phyloP scores from a whole-genome alignment of 1,140 invertebrate genomes.

The Listronotus oregonensis region DNA sequence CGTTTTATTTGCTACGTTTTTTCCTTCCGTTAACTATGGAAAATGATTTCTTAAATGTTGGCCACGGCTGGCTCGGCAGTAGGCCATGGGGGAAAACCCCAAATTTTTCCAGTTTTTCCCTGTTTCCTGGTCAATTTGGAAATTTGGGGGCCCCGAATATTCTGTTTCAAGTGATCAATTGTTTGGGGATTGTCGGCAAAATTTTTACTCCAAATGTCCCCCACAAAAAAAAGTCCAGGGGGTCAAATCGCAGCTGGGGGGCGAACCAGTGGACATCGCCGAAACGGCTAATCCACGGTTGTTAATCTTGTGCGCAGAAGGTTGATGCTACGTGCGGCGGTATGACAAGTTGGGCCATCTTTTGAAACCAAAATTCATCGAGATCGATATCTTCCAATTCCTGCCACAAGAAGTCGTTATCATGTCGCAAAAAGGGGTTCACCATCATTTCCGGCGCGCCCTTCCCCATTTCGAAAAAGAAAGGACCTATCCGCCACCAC shows the following conservation, averaged over 20 bases:
- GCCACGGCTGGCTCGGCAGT: slow-evolving; percentile 13
- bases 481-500: slow-evolving; percentile 36
- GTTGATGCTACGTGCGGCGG: slow-evolving; percentile 21
- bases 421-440: slow-evolving; percentile 35
- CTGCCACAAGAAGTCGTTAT: slow-evolving; percentile 34
- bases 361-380: slow-evolving; percentile 42
- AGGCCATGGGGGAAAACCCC: slow-evolving; percentile 1
- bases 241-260: slow-evolving; percentile 54
- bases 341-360: slow-evolving; percentile 39
- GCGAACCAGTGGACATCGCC: slow-evolving; percentile 49
- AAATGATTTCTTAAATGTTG: too few relatives aligned
- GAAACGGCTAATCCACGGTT: slow-evolving; percentile 22
- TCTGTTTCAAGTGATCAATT: slow-evolving; percentile 9
- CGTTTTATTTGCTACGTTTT: too few relatives aligned
- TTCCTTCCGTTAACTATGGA: too few relatives aligned
- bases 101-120: slow-evolving; percentile 23
- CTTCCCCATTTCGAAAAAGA: slow-evolving; percentile 39
- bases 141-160: slow-evolving; percentile 10
- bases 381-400: slow-evolving; percentile 41
- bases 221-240: slow-evolving; percentile 56
- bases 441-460: slow-evolving; percentile 29
- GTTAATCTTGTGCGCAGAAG: slow-evolving; percentile 27
- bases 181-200: slow-evolving; percentile 39
- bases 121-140: slow-evolving; percentile 11
- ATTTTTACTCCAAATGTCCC: slow-evolving; percentile 53